Evolutionary conservation across 2,888 invertebrate genomes (phyloP), one percentile per base, ranked within the genome.

Genomic region (Scaptomyza cyrtandrae): DNA sequence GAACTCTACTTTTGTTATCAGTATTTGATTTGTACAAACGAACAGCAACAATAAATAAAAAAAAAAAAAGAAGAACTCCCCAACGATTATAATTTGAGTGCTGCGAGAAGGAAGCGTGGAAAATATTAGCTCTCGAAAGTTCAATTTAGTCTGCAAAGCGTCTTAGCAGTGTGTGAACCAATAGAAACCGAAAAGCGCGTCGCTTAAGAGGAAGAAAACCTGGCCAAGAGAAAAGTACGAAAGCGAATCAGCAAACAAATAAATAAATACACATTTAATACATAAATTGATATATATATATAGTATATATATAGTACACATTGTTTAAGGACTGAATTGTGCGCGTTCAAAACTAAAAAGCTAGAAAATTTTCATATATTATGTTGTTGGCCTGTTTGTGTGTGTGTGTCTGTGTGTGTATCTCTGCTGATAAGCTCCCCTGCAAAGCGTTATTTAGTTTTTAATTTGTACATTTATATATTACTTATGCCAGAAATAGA

Each of bases 1-100:
- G 82, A 82, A 82, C 85, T 58, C 68, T 59, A 39, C 60, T 63
- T 70, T 80, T 78, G 85, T 81, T 82, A 82, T 82, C 82, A 82
- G 82, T 86, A 82, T 82, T 82, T 68, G 16, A 16, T 55, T 57
- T 57, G 49, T 62, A 67, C 55, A 76, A 66, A 67, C 62, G 61
- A 67, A 61, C 54, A 71, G 64, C 61, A 48, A 48, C 61, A 10
- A 57, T 27, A 52, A 16, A 35, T 35, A 19, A 31, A 41, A 29
- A 37, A 59, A 70, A 33, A 59, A 35, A 39, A 53, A 70, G 27
- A 62, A 39, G 33, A 53, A 58, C 55, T 54, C 57, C 46, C 45
- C 60, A 35, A 65, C 62, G 69, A 77, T 65, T 72, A 71, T 58
- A 55, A 44, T 45, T 46, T 46, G 59, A 29, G 59, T 46, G 45